phyloP scores from a whole-genome alignment of 2,113 vertebrate genomes.

The Alosa alosa region DNA sequence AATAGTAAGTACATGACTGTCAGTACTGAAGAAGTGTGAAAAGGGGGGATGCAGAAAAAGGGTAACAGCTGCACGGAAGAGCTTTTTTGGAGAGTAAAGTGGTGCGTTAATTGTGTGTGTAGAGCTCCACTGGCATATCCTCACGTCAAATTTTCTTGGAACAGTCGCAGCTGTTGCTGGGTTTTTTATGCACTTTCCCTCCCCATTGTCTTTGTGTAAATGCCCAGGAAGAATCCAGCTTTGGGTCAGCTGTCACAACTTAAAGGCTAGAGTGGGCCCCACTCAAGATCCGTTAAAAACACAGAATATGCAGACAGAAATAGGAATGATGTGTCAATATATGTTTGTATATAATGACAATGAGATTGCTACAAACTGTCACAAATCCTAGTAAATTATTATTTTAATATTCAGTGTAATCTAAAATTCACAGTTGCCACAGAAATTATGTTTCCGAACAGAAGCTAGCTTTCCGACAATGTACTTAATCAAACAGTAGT shows the following conservation, averaged over 20 bases:
- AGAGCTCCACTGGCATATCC: slow-evolving; percentile 62
- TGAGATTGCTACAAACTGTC: no score
- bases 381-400: no score
- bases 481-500: no score
- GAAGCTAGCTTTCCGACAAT: no score
- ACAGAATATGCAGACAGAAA: slow-evolving; percentile 8
- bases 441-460: no score
- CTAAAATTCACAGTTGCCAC: no score
- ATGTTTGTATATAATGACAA: no score
- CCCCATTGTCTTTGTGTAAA: slow-evolving; percentile 54
- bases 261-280: not conserved
- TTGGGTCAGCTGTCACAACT: slow-evolving; percentile 59
- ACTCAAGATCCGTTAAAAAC: slow-evolving; percentile 1
- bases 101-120: slow-evolving; percentile 67
- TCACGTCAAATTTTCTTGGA: slow-evolving; percentile 58
- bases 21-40: slow-evolving; percentile 28
- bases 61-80: slow-evolving; percentile 69
- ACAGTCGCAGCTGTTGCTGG: slow-evolving; percentile 69
- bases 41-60: slow-evolving; percentile 50
- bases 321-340: slow-evolving; percentile 19
- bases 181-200: slow-evolving; percentile 35
- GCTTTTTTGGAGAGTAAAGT: slow-evolving; percentile 55
- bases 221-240: slow-evolving; percentile 46
- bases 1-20: no score
- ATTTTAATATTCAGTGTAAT: no score